Evolutionary conservation across 1,140 invertebrate species (phyloP), one percentile per base, ranked within the genome.

Genomic region (Eufriesea mexicana): DNA sequence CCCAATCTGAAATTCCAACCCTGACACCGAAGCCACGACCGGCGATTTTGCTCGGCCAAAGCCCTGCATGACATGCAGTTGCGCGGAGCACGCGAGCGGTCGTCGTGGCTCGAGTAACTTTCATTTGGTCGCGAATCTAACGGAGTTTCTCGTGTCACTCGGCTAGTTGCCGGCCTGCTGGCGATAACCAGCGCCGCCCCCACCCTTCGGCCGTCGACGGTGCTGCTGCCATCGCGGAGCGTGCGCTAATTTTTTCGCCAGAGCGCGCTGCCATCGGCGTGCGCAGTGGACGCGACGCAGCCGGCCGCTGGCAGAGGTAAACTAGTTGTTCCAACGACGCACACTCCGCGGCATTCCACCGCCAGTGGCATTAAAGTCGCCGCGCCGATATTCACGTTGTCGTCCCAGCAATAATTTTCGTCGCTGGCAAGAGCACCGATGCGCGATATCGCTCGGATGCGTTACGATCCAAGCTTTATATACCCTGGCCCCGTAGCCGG

Each of bases 111-210:
- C 51, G 62, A 76, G 28, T 76, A 75, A 82, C 80, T 83, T 83
- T 83, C 80, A 61, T 83, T 83, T 54, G 54, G 55, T 75, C 62
- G 72, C 61, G 25, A 51, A 61, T 83, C 80, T 83, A 83, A 83
- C 80, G 80, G 80, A 83, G 66, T 70, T 83, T 78, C 73, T 78
- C 74, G 74, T 78, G 80, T 83, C 80, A 83, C 47, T 78, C n/a
- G 74, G 28, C 54, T 54, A 68, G 80, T 59, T 70, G 79, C n/a
- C 28, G n/a, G 42, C 35, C 42, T 54, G 47, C n/a, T 42, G 28
- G 47, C 25, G 67, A 61, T 47, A 55, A 61, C 59, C 55, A 47
- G 49, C 49, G 49, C 10, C 49, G 49, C 10, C 49, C 10, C 9
- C 47, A 14, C 10, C 47, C 1, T 16, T 35, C 35, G 35, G 35